Percentiles rank a stretch among this genome's conserved stretches.
Conservation (phyloP, 2,797 vertebrate species). For the Lagocephalus sceleratus region DNA sequence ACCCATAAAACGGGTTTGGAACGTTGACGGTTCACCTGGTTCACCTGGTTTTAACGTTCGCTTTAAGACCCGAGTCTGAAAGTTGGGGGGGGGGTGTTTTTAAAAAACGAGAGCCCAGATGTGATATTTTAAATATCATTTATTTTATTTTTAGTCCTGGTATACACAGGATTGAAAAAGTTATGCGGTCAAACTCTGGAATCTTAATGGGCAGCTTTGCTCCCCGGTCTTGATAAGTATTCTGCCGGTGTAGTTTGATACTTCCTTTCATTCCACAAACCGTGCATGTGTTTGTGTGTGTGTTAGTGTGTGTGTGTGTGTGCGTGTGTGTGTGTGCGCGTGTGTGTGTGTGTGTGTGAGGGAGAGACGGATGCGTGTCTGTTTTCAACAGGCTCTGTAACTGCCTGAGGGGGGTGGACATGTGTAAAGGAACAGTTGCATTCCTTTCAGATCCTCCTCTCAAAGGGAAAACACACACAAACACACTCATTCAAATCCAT, state of each 20-base stretch:
- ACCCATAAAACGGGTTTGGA: conserved; percentile 24
- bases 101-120: neutral
- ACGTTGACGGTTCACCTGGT: too few relatives aligned
- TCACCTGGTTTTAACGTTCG: neutral
- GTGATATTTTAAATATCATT: conserved; percentile 2
- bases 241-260: conserved; percentile 73
- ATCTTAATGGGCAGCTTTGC: conserved; percentile 72
- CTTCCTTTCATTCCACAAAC: conserved; percentile 71
- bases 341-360: conserved; percentile 40
- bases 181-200: conserved; percentile 64
- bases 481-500: conserved; percentile 60
- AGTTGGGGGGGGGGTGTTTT: conserved; percentile 7
- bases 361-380: conserved; percentile 57
- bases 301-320: conserved; percentile 44
- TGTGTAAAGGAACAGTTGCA: conserved; percentile 72
- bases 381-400: conserved; percentile 67
- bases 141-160: conserved; percentile 16
- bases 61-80: neutral
- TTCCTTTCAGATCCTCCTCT: conserved; percentile 72
- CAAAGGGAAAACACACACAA: conserved; percentile 57
- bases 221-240: conserved; percentile 71
- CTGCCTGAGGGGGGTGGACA: conserved; percentile 60
- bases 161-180: conserved; percentile 53
- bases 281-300: conserved; percentile 39
- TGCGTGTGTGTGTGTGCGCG: conserved; percentile 58